These are phyloP conservation scores for Eufriesea mexicana DNA, from an alignment of 1,140 invertebrate genomes.

Conservation along the genomic window DNA sequence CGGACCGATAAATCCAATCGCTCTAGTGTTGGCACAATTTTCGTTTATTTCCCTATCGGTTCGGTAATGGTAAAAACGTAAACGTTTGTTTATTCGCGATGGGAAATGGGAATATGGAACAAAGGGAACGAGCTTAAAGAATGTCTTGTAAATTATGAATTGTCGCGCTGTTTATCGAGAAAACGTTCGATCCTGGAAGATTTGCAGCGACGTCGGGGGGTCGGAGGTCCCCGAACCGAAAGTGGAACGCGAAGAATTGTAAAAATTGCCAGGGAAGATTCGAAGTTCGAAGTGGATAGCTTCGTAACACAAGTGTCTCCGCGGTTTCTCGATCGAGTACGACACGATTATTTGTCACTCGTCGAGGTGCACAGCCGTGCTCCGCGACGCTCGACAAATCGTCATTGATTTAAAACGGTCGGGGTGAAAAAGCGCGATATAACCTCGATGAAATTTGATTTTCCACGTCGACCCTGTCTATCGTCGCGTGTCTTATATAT, in stretches of 20 bases:
- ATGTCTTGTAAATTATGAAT: neutral
- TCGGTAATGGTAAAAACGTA: too few relatives aligned
- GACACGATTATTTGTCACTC: slow-evolving; percentile 17
- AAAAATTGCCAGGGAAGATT: neutral
- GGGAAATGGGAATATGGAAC: neutral
- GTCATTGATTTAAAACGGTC: neutral
- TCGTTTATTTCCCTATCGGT: neutral
- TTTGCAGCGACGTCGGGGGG: neutral
- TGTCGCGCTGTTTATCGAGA: neutral
- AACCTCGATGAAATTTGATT: slow-evolving; percentile 22
- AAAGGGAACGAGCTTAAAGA: neutral
- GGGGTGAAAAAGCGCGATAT: neutral
- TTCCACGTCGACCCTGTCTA: neutral
- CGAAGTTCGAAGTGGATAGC: neutral
- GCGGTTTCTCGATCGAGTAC: slow-evolving; percentile 13
- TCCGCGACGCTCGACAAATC: slow-evolving; percentile 7
- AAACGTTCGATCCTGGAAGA: neutral
- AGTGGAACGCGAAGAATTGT: neutral
- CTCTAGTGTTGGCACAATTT: neutral
- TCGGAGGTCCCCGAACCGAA: neutral
- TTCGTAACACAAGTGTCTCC: slow-evolving; percentile 1
- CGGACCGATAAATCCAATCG: neutral
- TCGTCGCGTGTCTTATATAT: slow-evolving; percentile 7
- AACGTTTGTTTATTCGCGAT: neutral
- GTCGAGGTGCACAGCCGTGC: neutral